Evolutionary conservation across 53 echinoderm and acorn worm genomes (phyloP).

Genomic region (Holothuria leucospilota): DNA sequence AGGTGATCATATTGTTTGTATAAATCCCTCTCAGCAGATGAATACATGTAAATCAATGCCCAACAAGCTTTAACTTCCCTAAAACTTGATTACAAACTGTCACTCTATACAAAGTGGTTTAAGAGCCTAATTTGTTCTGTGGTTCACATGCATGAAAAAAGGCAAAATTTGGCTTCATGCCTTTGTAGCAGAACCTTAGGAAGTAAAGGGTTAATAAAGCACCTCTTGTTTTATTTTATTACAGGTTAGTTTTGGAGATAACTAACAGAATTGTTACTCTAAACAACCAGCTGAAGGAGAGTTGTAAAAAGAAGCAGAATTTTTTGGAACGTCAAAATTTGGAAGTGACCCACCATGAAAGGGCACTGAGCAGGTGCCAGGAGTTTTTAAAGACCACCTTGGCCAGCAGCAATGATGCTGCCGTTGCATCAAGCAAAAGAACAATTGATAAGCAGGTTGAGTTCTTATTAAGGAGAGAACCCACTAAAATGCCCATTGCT

Average conservation of each 20-base stretch:
- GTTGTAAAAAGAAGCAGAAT: constrained; percentile 68
- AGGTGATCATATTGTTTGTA: too few species aligned
- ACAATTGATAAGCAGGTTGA: constrained; percentile 73
- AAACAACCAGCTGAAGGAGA: constrained; percentile 64
- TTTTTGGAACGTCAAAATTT: constrained; percentile 72
- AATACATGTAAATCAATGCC: too few species aligned
- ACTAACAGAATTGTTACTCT: constrained; percentile 68
- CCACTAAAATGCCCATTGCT: constrained; percentile 71
- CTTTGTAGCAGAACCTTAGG: too few species aligned
- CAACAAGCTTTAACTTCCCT: too few species aligned
- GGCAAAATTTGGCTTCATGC: too few species aligned
- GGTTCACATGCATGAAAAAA: too few species aligned
- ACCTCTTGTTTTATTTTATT: constrained; percentile 24
- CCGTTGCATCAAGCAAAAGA: constrained; percentile 75
- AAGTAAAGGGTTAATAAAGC: too few species aligned
- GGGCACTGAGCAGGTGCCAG: constrained; percentile 72
- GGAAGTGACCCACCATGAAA: constrained; percentile 79
- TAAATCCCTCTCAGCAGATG: too few species aligned
- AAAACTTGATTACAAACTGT: too few species aligned
- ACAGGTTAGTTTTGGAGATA: constrained; percentile 78
- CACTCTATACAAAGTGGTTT: too few species aligned
- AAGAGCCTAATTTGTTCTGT: too few species aligned
- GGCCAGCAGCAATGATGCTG: constrained; percentile 74
- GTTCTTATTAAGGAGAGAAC: constrained; percentile 66
- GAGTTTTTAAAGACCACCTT: constrained; percentile 73